These are phyloP conservation scores for Melikaiella ostensackeni DNA, from an alignment of 2,888 invertebrate species.

Conservation along the genomic window DNA sequence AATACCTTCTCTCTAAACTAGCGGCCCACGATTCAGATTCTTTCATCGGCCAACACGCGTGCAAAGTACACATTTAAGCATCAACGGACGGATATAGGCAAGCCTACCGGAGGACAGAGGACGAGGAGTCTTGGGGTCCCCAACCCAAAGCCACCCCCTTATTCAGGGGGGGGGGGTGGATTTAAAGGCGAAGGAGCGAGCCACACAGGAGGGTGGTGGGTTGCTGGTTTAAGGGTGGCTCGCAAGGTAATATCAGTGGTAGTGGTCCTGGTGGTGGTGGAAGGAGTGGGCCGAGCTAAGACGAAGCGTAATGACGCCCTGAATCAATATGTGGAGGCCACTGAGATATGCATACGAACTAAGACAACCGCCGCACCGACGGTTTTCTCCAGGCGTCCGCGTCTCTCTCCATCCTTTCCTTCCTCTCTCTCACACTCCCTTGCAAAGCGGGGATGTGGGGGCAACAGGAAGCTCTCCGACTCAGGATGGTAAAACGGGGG, in stretches of 20 bases:
- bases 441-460: conserved; percentile 14
- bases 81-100: conserved; percentile 26
- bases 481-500: conserved; percentile 41
- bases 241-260: conserved; percentile 48
- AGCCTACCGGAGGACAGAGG: conserved; percentile 28
- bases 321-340: conserved; percentile 77
- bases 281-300: conserved; percentile 72
- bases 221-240: conserved; percentile 54
- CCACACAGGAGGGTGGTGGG: conserved; percentile 41
- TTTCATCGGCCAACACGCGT: conserved; percentile 24
- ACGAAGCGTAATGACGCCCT: conserved; percentile 76
- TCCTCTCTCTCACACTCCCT: conserved; percentile 51
- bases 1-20: conserved; percentile 3
- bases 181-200: conserved; percentile 3
- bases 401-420: conserved; percentile 52
- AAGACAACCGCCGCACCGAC: conserved; percentile 71
- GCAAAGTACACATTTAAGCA: conserved; percentile 33
- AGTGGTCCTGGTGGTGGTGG: conserved; percentile 57
- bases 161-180: conserved; percentile 12
- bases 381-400: conserved; percentile 56
- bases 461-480: conserved; percentile 39
- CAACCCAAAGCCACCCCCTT: neutral
- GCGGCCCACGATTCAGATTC: neutral
- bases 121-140: conserved; percentile 16
- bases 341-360: conserved; percentile 77